Conservation (phyloP, 2,113 vertebrate species). For the Crotophaga sulcirostris region DNA sequence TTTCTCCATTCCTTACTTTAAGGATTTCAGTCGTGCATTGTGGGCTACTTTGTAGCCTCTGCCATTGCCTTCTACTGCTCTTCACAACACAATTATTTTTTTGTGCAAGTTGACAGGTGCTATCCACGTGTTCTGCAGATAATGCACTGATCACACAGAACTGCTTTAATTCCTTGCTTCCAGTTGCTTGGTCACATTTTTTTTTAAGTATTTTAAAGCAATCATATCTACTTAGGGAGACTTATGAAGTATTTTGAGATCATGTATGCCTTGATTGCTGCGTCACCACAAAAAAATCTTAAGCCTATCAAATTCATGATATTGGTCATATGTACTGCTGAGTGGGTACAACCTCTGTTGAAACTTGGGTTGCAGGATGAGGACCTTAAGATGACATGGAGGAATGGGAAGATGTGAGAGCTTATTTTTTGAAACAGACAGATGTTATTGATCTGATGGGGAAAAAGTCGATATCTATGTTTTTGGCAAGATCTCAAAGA, state of each 20-base stretch:
- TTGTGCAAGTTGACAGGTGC: not conserved
- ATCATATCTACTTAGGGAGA: not conserved
- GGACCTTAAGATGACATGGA: not conserved
- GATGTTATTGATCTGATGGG: not conserved
- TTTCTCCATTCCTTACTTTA: not conserved
- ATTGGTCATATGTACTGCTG: not conserved
- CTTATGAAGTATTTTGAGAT: not conserved
- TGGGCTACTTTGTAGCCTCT: not conserved
- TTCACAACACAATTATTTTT: not conserved
- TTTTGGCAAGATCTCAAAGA: not conserved
- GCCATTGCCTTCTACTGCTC: not conserved
- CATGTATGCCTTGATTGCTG: not conserved
- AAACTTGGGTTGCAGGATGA: not conserved
- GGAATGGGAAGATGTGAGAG: not conserved
- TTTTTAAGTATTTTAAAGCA: too few relatives aligned
- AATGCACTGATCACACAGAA: not conserved
- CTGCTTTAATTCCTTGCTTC: not conserved
- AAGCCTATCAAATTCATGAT: not conserved
- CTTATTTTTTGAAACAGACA: not conserved
- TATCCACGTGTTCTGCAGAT: not conserved
- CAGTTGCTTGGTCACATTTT: constrained; percentile 10
- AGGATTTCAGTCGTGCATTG: not conserved
- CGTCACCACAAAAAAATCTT: not conserved
- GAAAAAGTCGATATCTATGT: not conserved
- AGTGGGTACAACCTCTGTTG: not conserved